Percentiles rank a stretch among this genome's conserved stretches.
These are phyloP conservation scores for Nemoura dubitans DNA, from an alignment of 2,888 invertebrate species.

Conservation along the genomic window DNA sequence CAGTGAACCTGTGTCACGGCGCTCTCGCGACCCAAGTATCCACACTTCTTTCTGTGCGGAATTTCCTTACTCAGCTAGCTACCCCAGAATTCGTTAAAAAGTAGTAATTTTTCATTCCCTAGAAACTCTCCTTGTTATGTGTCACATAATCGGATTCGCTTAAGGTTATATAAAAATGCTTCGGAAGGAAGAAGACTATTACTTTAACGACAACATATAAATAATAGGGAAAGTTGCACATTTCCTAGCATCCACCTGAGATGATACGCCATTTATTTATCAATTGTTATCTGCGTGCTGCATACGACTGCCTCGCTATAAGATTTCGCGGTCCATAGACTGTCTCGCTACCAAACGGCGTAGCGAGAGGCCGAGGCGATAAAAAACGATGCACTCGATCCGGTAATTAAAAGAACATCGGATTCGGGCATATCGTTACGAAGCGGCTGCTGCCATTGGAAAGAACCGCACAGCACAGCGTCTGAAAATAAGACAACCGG, in stretches of 20 bases:
- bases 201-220: slow-evolving; percentile 45
- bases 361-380: slow-evolving; percentile 18
- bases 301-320: not conserved
- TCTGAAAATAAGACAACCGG: slow-evolving; percentile 29
- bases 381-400: not conserved
- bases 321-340: not conserved
- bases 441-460: not conserved
- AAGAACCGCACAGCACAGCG: not conserved
- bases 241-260: not conserved
- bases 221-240: slow-evolving; percentile 29
- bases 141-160: slow-evolving; percentile 46
- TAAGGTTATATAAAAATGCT: slow-evolving; percentile 43
- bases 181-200: slow-evolving; percentile 42
- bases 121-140: slow-evolving; percentile 43
- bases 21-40: slow-evolving; percentile 26
- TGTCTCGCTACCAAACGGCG: slow-evolving; percentile 46
- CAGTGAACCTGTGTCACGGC: slow-evolving; percentile 28
- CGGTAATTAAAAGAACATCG: slow-evolving; percentile 48
- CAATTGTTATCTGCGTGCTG: slow-evolving; percentile 17
- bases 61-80: slow-evolving; percentile 42
- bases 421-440: not conserved
- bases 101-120: slow-evolving; percentile 46
- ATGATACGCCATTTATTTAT: slow-evolving; percentile 23
- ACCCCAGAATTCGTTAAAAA: slow-evolving; percentile 46
- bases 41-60: slow-evolving; percentile 45